Conservation (phyloP, 2,113 vertebrate genomes). For the Cervus canadensis region DNA sequence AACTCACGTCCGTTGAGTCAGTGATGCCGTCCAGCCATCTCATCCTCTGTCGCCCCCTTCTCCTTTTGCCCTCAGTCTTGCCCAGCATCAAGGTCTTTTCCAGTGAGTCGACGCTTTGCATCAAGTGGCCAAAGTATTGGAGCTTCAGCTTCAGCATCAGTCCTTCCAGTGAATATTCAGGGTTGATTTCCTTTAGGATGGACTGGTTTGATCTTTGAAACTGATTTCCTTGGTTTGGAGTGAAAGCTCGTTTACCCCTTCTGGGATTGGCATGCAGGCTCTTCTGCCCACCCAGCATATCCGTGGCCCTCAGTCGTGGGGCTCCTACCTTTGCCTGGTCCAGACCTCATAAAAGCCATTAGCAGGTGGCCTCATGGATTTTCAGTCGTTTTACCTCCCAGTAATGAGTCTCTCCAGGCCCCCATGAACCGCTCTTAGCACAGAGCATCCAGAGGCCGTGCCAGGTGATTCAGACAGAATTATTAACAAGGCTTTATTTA, state of each 20-base stretch:
- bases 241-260: background rate
- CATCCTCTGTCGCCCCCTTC: background rate
- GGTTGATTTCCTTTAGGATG: background rate
- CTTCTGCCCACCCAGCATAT: background rate
- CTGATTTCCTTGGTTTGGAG: background rate
- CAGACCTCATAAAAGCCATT: background rate
- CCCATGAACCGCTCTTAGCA: background rate
- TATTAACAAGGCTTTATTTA: background rate
- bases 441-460: background rate
- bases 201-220: background rate
- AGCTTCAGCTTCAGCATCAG: background rate
- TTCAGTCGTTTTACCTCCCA: background rate
- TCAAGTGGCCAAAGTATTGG: background rate
- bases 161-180: background rate
- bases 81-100: background rate
- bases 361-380: background rate
- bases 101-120: background rate
- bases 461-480: background rate
- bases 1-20: too few species aligned
- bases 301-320: fast-evolving
- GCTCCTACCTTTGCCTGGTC: background rate
- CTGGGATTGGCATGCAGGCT: fast-evolving
- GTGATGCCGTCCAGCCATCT: background rate
- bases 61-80: background rate
- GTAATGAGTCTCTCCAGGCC: background rate